Base-by-base conservation (phyloP, 2,888 invertebrate genomes). In the Leptogaster cylindrica region DNA sequence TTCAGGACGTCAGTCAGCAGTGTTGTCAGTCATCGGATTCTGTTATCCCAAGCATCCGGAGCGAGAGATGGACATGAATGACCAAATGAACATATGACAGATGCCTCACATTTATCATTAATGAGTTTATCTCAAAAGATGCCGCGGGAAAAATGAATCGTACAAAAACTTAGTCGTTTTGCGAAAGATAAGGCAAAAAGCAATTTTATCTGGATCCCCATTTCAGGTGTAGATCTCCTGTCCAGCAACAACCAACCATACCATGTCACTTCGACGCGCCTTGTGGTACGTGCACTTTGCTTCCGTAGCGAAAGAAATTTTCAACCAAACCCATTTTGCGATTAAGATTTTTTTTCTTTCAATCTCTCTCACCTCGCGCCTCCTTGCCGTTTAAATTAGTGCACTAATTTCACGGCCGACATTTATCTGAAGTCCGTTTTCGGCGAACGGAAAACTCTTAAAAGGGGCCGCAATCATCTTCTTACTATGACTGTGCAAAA, bases 51-150 rank as follows among this genome's bases (percentile, higher is more conserved):
- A n/a, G n/a, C n/a, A n/a, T n/a, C n/a, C n/a, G n/a, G n/a, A n/a
- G n/a, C n/a, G n/a, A n/a, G 20, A 18, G 1, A 18, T 16, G 16
- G 20, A 3, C 20, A 36, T 14, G 10, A 14, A 36, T 36, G 4
- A 36, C 36, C 36, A 36, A 46, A 46, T 5, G 10, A 46, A 46
- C 46, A 46, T 18, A 46, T 46, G 46, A 46, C 46, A 46, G 14
- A 46, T 46, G 20, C 10, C 7, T 46, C 18, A 20, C 10, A 46
- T 46, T 46, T 46, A 46, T 46, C 46, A 46, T 18, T 46, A 46
- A 46, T 46, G 46, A 46, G 16, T 61, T 65, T 61, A 10, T 36
- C 36, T 36, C 36, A 36, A 36, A n/a, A 36, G 36, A 3, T 7
- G 36, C 36, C 36, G 36, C 36, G 36, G 36, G 36, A 36, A 36